phyloP scores from a whole-genome alignment of 2,797 vertebrate species.

The Meda fulgida region DNA sequence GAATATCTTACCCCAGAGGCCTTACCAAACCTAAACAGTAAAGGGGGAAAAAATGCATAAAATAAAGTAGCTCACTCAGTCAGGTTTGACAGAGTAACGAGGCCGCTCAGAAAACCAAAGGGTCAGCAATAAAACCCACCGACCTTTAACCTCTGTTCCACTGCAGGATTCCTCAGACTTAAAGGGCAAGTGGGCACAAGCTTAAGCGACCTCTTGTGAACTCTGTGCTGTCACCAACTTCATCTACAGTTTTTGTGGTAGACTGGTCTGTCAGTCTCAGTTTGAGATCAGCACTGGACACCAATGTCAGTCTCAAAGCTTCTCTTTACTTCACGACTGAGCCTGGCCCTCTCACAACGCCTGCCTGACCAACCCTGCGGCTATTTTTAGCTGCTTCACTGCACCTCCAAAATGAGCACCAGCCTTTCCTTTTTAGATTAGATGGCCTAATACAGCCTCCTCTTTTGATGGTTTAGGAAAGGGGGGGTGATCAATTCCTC shows the following conservation, averaged over 20 bases:
- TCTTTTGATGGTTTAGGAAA: constrained; percentile 36
- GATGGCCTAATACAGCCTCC: constrained; percentile 23
- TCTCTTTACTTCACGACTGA: constrained; percentile 37
- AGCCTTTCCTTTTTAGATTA: constrained; percentile 55
- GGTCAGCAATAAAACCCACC: constrained; percentile 8
- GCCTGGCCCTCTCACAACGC: constrained; percentile 15
- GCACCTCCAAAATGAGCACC: constrained; percentile 71
- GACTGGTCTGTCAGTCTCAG: constrained; percentile 32
- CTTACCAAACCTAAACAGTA: background rate
- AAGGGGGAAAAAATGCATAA: background rate
- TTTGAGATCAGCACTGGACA: constrained; percentile 31
- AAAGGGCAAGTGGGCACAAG: constrained; percentile 23
- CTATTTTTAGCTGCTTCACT: constrained; percentile 75
- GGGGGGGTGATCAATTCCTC: background rate
- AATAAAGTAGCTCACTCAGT: constrained; percentile 15
- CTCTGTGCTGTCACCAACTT: constrained; percentile 4
- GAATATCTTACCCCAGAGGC: too few relatives aligned
- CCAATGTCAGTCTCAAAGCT: constrained; percentile 28
- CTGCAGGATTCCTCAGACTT: constrained; percentile 8
- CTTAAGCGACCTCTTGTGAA: background rate
- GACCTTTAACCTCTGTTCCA: constrained; percentile 23
- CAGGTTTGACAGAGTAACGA: constrained; percentile 17
- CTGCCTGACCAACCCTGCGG: constrained; percentile 56
- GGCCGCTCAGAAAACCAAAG: background rate
- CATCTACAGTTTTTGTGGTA: background rate